Evolutionary conservation across 2,888 invertebrate species (phyloP).

Genomic region (Chelonus formosanus): DNA sequence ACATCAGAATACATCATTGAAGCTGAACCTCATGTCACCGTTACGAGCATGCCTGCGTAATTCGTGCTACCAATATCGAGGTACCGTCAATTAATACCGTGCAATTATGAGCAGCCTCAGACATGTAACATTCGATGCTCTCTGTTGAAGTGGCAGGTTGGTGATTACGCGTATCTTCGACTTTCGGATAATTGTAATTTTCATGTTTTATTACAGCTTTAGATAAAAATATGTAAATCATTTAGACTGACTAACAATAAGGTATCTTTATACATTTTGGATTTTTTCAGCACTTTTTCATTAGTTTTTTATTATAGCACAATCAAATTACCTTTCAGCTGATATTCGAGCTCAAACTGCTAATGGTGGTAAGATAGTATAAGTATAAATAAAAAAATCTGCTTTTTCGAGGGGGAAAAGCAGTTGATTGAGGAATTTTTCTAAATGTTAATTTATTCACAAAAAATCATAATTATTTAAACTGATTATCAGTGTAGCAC

Average conservation of each 20-base stretch:
- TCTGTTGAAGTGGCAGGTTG: slow-evolving; percentile 55
- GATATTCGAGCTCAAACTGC: not conserved
- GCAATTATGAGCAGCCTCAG: slow-evolving; percentile 36
- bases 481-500: no score
- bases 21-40: not conserved
- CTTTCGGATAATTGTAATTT: slow-evolving; percentile 31
- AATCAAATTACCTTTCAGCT: slow-evolving; percentile 1
- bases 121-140: slow-evolving; percentile 43
- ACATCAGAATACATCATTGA: not conserved
- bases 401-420: slow-evolving; percentile 66
- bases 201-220: slow-evolving; percentile 20
- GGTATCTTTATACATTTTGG: not conserved
- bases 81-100: slow-evolving; percentile 44
- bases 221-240: no score
- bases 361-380: slow-evolving; percentile 53
- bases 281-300: not conserved
- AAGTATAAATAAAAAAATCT: slow-evolving; percentile 51
- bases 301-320: slow-evolving; percentile 2
- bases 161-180: slow-evolving; percentile 52
- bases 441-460: no score
- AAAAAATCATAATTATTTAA: no score
- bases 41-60: slow-evolving; percentile 14
- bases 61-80: slow-evolving; percentile 33
- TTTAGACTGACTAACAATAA: not conserved
- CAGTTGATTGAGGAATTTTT: slow-evolving; percentile 51